Percentiles rank a stretch among this genome's conserved stretches.
Conservation (phyloP, 2,888 invertebrate genomes). For the Nysson spinosus region DNA sequence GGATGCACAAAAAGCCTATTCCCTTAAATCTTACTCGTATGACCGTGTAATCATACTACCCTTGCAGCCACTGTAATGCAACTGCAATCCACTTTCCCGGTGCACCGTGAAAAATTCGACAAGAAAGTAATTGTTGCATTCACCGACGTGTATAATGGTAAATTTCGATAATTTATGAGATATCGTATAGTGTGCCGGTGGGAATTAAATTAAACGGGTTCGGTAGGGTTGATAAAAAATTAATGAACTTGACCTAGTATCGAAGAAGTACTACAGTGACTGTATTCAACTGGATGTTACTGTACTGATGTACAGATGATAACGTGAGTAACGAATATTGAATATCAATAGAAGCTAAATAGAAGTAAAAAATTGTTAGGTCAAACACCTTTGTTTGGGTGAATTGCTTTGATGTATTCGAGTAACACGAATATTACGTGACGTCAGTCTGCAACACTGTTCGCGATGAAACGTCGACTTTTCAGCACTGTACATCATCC, state of each 20-base stretch:
- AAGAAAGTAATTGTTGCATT: neutral
- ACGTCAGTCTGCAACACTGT: slow-evolving; percentile 2
- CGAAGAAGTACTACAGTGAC: no score
- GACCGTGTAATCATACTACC: slow-evolving; percentile 2
- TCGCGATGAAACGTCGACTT: slow-evolving; percentile 22
- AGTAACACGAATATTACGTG: neutral
- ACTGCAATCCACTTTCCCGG: slow-evolving; percentile 3
- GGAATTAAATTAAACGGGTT: no score
- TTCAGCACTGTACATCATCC: slow-evolving; percentile 36
- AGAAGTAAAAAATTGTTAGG: no score
- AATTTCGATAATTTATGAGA: no score
- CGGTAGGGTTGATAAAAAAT: no score
- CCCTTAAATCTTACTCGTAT: slow-evolving; percentile 18
- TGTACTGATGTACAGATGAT: no score
- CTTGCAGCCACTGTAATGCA: neutral
- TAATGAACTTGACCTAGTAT: no score
- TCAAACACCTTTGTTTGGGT: neutral
- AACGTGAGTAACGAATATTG: no score
- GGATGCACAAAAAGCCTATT: slow-evolving; percentile 7
- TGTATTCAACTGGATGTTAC: no score
- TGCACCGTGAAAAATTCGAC: neutral
- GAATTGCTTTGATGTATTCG: neutral
- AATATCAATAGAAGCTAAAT: no score
- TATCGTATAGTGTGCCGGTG: no score
- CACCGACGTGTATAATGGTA: no score